Percentiles rank a stretch among this genome's conserved stretches.
These are phyloP conservation scores for Pristionchus maxplancki DNA, from an alignment of 2,888 invertebrate species.

Conservation along the genomic window DNA sequence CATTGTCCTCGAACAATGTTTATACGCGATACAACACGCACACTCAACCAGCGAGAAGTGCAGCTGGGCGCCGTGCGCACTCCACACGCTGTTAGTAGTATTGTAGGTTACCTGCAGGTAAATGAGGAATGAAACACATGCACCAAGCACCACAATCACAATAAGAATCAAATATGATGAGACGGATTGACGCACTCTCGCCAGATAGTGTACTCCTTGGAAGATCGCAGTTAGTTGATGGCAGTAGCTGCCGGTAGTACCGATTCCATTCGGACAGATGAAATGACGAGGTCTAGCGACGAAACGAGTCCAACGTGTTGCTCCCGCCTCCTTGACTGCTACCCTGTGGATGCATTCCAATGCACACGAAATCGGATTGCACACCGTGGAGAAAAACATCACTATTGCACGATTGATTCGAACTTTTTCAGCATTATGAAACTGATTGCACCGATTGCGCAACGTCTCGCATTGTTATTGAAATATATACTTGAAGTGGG, in stretches of 20 bases:
- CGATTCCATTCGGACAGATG: conserved; percentile 71
- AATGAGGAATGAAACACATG: background rate
- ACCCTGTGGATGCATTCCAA: conserved; percentile 58
- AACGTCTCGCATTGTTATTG: too few relatives aligned
- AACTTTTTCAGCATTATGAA: too few relatives aligned
- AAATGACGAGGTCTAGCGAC: conserved; percentile 66
- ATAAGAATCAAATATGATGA: too few relatives aligned
- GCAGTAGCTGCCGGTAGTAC: conserved; percentile 72
- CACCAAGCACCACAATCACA: too few relatives aligned
- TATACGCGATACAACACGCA: conserved; percentile 56
- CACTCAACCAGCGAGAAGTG: conserved; percentile 77
- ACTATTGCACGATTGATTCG: too few relatives aligned
- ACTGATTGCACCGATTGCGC: too few relatives aligned
- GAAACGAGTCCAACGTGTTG: conserved; percentile 68
- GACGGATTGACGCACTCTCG: conserved; percentile 21
- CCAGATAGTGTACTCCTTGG: conserved; percentile 73
- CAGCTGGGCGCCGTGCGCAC: conserved; percentile 70
- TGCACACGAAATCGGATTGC: background rate
- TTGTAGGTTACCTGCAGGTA: conserved; percentile 72
- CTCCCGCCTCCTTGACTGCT: conserved; percentile 70
- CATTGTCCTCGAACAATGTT: too few relatives aligned
- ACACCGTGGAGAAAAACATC: too few relatives aligned
- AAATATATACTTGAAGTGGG: conserved; percentile 68
- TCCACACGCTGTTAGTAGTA: conserved; percentile 67
- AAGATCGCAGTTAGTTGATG: conserved; percentile 70